A percentile compares a stretch with the other conserved stretches of the same genome.
Conservation (phyloP, 2,113 vertebrate species). For the Hemicordylus capensis region DNA sequence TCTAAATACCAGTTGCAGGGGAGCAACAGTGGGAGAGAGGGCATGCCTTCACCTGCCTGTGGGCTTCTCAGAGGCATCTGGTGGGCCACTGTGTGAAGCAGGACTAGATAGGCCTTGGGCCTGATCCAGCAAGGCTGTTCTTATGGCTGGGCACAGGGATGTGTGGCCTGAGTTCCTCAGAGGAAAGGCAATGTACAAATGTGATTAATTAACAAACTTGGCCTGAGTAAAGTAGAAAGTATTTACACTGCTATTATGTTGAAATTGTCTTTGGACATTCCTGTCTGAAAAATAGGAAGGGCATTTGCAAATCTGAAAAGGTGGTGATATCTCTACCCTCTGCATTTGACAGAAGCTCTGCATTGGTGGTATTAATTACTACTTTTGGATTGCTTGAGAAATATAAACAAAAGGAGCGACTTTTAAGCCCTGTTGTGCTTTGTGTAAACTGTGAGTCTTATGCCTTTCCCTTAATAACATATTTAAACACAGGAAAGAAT, state of each 20-base stretch:
- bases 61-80: too few relatives aligned
- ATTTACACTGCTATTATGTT: neutral
- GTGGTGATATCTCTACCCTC: conserved; percentile 3
- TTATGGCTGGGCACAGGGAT: neutral
- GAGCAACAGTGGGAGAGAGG: too few relatives aligned
- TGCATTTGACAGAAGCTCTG: neutral
- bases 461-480: neutral
- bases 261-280: conserved; percentile 12
- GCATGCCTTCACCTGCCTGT: too few relatives aligned
- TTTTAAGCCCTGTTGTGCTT: neutral
- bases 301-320: neutral
- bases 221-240: neutral
- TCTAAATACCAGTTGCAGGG: too few relatives aligned
- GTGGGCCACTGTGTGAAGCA: too few relatives aligned
- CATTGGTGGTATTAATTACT: conserved; percentile 25
- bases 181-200: neutral
- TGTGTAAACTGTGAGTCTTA: neutral
- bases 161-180: too few relatives aligned
- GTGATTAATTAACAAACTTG: neutral
- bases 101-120: too few relatives aligned
- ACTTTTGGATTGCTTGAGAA: conserved; percentile 29
- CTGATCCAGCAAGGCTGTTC: neutral
- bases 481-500: conserved; percentile 23
- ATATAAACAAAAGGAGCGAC: conserved; percentile 11
- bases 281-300: conserved; percentile 18